These are phyloP conservation scores for Gymnodraco acuticeps DNA, from an alignment of 2,797 vertebrate genomes.

Conservation along the genomic window DNA sequence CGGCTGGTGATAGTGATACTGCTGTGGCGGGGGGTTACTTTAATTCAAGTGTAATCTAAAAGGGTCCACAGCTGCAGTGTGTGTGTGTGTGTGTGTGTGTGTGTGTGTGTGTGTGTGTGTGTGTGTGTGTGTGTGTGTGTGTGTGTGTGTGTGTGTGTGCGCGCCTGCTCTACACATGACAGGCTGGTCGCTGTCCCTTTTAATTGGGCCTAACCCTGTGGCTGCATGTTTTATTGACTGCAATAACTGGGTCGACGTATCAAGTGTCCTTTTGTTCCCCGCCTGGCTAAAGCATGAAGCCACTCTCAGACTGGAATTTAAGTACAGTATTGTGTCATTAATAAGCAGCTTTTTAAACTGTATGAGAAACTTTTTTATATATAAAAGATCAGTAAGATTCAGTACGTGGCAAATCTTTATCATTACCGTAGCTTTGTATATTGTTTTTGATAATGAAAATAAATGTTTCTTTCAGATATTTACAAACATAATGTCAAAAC, in stretches of 20 bases:
- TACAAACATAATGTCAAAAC: too few species aligned
- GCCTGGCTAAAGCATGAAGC: slow-evolving; percentile 6
- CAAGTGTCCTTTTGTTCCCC: slow-evolving; percentile 58
- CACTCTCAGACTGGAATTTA: slow-evolving; percentile 25
- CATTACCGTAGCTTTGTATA: neutral
- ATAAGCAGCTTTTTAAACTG: slow-evolving; percentile 5
- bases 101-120: neutral
- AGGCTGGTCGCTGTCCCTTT: slow-evolving; percentile 38
- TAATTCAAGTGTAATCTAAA: slow-evolving; percentile 26
- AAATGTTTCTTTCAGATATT: too few species aligned
- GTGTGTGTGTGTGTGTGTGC: slow-evolving; percentile 17
- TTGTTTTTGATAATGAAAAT: too few species aligned
- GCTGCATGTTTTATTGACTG: slow-evolving; percentile 68
- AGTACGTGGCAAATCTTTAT: neutral
- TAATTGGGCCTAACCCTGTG: slow-evolving; percentile 45
- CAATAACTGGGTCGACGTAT: slow-evolving; percentile 60
- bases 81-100: slow-evolving; percentile 5
- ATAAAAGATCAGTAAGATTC: neutral
- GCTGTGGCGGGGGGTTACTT: neutral
- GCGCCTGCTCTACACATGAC: neutral
- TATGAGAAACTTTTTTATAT: neutral
- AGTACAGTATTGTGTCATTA: slow-evolving; percentile 16
- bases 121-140: neutral
- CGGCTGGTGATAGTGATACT: slow-evolving; percentile 16
- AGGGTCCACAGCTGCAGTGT: slow-evolving; percentile 11